A percentile compares a stretch with the other conserved stretches of the same genome.
phyloP scores from a whole-genome alignment of 2,888 invertebrate species.

The Clitarchus hookeri region DNA sequence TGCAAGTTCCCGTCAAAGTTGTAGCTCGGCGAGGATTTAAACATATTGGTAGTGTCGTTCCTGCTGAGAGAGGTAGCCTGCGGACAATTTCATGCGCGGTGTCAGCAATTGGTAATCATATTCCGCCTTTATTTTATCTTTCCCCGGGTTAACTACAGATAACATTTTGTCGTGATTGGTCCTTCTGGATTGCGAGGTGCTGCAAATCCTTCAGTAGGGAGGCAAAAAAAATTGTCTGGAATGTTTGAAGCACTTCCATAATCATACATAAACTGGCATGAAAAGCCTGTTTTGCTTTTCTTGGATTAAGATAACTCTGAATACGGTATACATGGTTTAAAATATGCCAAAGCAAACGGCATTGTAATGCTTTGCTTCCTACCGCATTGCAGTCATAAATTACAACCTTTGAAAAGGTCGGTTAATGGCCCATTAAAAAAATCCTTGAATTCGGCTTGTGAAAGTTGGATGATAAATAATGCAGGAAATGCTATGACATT shows the following conservation, averaged over 20 bases:
- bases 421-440: constrained; percentile 50
- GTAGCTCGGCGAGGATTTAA: constrained; percentile 51
- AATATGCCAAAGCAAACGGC: constrained; percentile 49
- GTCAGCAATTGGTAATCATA: constrained; percentile 20
- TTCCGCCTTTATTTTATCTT: neutral
- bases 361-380: constrained; percentile 49
- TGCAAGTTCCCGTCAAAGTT: constrained; percentile 51
- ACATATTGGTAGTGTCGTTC: constrained; percentile 52
- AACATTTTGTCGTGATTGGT: constrained; percentile 49
- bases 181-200: constrained; percentile 50
- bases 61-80: constrained; percentile 49
- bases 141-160: constrained; percentile 39
- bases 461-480: constrained; percentile 48
- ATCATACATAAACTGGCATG: constrained; percentile 40
- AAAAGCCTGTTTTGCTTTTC: constrained; percentile 44
- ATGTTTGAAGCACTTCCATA: constrained; percentile 47
- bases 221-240: constrained; percentile 44
- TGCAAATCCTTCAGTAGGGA: constrained; percentile 46
- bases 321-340: constrained; percentile 42
- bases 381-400: constrained; percentile 47
- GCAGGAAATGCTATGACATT: constrained; percentile 46
- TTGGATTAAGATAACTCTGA: constrained; percentile 47
- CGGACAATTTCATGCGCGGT: neutral
- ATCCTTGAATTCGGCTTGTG: constrained; percentile 45
- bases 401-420: constrained; percentile 46